Conservation (phyloP, 2,797 vertebrate genomes). For the Lutra lutra region DNA sequence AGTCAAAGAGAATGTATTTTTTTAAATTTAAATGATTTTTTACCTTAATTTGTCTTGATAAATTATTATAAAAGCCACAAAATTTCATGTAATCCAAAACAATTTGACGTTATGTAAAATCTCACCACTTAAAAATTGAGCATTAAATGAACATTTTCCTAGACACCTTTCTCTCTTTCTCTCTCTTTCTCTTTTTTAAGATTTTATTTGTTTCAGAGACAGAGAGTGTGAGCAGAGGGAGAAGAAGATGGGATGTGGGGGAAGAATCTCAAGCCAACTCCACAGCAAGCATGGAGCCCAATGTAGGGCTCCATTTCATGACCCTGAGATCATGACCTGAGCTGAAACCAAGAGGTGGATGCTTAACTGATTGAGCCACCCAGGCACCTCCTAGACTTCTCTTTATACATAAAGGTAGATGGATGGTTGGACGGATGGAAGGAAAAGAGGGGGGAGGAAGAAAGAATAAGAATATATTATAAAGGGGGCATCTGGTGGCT, state of each 20-base stretch:
- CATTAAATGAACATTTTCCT: background rate
- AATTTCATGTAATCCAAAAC: background rate
- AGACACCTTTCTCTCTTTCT: background rate
- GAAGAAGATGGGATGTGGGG: background rate
- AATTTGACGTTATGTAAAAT: background rate
- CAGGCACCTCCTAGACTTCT: background rate
- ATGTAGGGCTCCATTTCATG: background rate
- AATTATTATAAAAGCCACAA: background rate
- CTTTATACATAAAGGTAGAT: background rate
- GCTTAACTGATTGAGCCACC: too few species aligned
- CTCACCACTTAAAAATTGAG: background rate
- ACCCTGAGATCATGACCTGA: background rate
- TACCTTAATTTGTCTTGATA: conserved; percentile 15
- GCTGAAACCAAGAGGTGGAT: too few species aligned
- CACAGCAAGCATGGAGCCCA: background rate
- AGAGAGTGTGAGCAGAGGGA: background rate
- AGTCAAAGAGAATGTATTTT: background rate
- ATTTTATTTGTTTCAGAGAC: background rate
- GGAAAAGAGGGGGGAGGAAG: fast-evolving
- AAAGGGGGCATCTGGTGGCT: too few species aligned
- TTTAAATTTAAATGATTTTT: background rate
- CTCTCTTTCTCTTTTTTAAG: background rate
- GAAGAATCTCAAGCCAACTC: background rate
- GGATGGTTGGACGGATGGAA: background rate
- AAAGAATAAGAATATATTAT: background rate